These are phyloP conservation scores for Acromyrmex echinatior DNA, from an alignment of 1,140 invertebrate genomes.

Conservation along the genomic window DNA sequence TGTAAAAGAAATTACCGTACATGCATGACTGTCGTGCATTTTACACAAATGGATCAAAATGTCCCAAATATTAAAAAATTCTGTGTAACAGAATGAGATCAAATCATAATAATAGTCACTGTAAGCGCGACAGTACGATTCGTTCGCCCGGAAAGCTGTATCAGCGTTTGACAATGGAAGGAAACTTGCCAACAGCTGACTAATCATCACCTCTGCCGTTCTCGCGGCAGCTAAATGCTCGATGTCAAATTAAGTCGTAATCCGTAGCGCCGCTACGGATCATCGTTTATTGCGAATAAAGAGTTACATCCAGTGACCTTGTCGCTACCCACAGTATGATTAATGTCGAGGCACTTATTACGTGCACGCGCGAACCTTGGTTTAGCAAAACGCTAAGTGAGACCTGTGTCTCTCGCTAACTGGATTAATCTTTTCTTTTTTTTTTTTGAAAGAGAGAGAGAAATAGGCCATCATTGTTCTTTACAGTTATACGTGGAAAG, in stretches of 20 bases:
- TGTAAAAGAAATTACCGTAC: constrained; percentile 49
- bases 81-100: not conserved
- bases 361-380: constrained; percentile 51
- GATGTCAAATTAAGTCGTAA: constrained; percentile 71
- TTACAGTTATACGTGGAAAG: not conserved
- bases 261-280: constrained; percentile 61
- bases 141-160: not conserved
- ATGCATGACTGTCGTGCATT: not conserved
- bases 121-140: not conserved
- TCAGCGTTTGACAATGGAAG: not conserved
- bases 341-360: constrained; percentile 71
- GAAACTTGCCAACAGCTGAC: constrained; percentile 25
- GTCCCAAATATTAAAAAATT: not conserved
- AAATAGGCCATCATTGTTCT: not conserved
- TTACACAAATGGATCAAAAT: not conserved
- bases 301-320: constrained; percentile 79
- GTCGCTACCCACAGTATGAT: constrained; percentile 74
- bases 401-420: constrained; percentile 1
- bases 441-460: not conserved
- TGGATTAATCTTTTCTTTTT: constrained; percentile 40
- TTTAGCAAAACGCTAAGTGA: constrained; percentile 71
- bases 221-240: constrained; percentile 51
- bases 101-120: not conserved
- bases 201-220: constrained; percentile 12
- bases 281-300: constrained; percentile 76